A percentile compares a stretch with the other conserved stretches of the same genome.
These are phyloP conservation scores for Rutilus rutilus DNA, from an alignment of 2,113 vertebrate species.

Conservation along the genomic window DNA sequence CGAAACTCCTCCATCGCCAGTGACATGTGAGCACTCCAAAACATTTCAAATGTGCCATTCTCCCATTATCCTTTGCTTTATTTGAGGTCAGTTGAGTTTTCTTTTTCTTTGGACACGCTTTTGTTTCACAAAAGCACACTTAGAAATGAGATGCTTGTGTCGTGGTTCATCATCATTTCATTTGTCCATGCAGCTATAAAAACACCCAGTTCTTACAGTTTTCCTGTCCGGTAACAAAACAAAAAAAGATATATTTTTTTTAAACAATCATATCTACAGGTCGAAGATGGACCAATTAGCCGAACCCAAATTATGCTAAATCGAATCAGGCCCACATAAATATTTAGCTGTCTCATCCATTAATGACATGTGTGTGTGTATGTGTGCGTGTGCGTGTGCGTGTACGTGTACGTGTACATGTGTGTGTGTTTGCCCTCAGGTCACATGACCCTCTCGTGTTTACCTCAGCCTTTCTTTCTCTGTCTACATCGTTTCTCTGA, in stretches of 20 bases:
- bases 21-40: slow-evolving; percentile 83
- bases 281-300: not conserved
- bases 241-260: not conserved
- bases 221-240: not conserved
- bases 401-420: not conserved
- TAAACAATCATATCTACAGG: not conserved
- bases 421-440: not conserved
- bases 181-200: not conserved
- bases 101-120: not conserved
- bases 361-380: not conserved
- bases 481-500: not conserved
- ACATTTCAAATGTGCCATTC: not conserved
- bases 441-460: not conserved
- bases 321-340: too few relatives aligned
- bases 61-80: not conserved
- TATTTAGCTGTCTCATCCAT: not conserved
- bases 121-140: not conserved
- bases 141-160: not conserved
- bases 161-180: not conserved
- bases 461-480: not conserved
- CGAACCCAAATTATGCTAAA: too few relatives aligned
- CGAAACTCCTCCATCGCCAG: slow-evolving; percentile 90
- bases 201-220: not conserved
- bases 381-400: not conserved
- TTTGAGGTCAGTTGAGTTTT: not conserved